Conservation (phyloP, 2,113 vertebrate species). For the Arizona elegans region DNA sequence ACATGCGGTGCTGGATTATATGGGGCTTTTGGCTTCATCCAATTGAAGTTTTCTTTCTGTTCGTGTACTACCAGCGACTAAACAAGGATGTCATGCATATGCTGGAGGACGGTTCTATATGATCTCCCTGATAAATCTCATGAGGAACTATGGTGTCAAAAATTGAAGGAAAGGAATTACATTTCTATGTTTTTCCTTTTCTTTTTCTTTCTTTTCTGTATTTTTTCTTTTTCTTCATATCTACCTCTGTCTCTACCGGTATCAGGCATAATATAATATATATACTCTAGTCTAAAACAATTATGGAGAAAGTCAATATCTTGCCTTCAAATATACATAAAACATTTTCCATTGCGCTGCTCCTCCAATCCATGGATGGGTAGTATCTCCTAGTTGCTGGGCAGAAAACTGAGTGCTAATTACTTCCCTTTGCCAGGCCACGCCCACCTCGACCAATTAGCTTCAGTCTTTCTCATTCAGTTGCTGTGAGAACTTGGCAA, state of each 20-base stretch:
- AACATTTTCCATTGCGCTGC: not conserved
- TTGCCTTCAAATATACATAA: not conserved
- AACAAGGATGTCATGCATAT: not conserved
- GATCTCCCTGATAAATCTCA: not conserved
- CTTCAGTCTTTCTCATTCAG: no score
- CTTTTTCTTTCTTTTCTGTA: not conserved
- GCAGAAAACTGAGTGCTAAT: no score
- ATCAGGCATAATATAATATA: not conserved
- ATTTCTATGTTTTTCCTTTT: not conserved
- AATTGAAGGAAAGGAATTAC: not conserved
- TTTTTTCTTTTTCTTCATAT: not conserved
- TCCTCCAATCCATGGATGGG: no score
- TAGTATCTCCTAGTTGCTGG: no score
- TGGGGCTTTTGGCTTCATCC: not conserved
- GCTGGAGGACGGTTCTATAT: not conserved
- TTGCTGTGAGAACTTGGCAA: no score
- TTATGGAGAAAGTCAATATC: not conserved
- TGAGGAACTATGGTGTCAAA: not conserved
- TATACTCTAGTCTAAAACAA: not conserved
- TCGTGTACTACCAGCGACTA: not conserved
- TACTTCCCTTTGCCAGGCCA: no score
- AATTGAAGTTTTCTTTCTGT: not conserved
- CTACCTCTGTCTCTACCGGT: not conserved
- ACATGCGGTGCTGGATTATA: not conserved
- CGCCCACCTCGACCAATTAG: no score